Conservation (phyloP, 2,113 vertebrate genomes). For the Elanoides forficatus region DNA sequence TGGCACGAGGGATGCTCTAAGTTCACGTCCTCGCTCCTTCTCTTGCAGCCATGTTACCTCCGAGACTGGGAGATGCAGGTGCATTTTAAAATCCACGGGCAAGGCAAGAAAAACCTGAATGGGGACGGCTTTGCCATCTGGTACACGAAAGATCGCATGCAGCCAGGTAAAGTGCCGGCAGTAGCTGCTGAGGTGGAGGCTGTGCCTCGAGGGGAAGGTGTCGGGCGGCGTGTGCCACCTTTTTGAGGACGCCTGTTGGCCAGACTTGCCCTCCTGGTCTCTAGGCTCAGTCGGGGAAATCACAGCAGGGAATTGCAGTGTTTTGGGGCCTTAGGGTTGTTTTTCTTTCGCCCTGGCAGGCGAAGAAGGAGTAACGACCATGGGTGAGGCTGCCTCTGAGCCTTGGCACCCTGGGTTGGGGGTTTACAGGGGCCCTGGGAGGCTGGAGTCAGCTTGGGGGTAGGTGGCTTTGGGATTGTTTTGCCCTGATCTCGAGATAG, state of each 20-base stretch:
- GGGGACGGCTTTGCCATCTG: slow-evolving; percentile 93
- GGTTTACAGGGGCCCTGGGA: neutral
- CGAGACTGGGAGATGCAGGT: slow-evolving; percentile 97
- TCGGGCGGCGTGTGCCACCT: accelerated
- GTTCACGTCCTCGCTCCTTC: accelerated
- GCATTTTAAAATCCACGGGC: slow-evolving; percentile 93
- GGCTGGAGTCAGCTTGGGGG: neutral
- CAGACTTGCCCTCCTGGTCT: neutral
- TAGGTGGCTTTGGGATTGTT: neutral
- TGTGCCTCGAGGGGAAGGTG: neutral
- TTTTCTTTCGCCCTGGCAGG: accelerated
- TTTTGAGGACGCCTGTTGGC: accelerated
- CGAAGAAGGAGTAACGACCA: accelerated
- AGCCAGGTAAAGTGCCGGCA: slow-evolving; percentile 76
- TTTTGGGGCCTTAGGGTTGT: neutral
- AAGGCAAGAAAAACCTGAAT: slow-evolving; percentile 96
- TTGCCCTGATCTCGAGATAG: neutral
- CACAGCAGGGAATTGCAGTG: neutral
- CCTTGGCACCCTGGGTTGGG: neutral
- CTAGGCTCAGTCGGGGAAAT: accelerated
- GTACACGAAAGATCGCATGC: slow-evolving; percentile 95
- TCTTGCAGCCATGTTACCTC: slow-evolving; percentile 86
- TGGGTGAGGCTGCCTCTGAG: neutral
- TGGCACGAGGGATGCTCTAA: accelerated
- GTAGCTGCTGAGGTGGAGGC: neutral